Evolutionary conservation across 2,888 invertebrate genomes (phyloP).

Genomic region (Aphrophora alni): DNA sequence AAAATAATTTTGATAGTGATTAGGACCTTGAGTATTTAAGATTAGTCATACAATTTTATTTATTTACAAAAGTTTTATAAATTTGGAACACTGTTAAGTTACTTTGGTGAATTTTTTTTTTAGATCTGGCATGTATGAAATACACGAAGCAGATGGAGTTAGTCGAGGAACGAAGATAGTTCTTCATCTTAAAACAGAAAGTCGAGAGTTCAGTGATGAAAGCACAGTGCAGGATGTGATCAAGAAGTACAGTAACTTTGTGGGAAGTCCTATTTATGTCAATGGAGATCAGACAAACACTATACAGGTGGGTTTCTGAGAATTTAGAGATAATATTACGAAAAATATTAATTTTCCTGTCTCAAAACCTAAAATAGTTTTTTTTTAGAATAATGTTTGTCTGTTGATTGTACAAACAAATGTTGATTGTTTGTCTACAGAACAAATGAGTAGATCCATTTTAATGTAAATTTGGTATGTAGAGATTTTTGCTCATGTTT

Average conservation of each 20-base stretch:
- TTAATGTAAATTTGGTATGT: too few species aligned
- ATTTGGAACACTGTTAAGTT: too few species aligned
- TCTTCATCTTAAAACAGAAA: conserved; percentile 85
- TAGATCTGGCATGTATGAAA: conserved; percentile 87
- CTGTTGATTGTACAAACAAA: background rate
- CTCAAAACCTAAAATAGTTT: too few species aligned
- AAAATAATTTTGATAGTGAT: too few species aligned
- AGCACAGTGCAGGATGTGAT: conserved; percentile 85
- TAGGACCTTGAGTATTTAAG: too few species aligned
- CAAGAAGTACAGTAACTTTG: conserved; percentile 97
- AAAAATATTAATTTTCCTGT: too few species aligned
- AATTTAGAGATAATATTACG: too few species aligned
- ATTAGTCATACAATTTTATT: too few species aligned
- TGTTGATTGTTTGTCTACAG: background rate
- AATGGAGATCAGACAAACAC: conserved; percentile 90
- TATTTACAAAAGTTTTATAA: too few species aligned
- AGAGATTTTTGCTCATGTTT: too few species aligned
- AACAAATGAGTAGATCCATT: too few species aligned
- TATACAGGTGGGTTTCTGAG: conserved; percentile 66
- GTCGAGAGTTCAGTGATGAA: conserved; percentile 89
- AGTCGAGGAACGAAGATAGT: conserved; percentile 92
- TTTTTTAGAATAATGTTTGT: too few species aligned
- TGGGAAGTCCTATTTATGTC: conserved; percentile 89
- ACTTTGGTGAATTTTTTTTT: conserved; percentile 49
- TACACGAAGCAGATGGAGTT: conserved; percentile 84